Conservation (phyloP, 2,113 vertebrate species). For the Nannobrachium achirus region DNA sequence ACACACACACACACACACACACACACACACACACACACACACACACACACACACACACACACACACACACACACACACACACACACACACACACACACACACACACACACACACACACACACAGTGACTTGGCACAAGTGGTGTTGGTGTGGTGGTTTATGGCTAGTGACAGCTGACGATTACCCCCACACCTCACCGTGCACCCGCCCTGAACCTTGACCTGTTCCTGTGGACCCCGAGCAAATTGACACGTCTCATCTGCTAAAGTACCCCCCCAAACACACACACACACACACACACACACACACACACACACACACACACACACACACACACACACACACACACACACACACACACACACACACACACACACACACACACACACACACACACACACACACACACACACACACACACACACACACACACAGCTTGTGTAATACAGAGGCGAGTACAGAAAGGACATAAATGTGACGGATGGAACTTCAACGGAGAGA, state of each 20-base stretch:
- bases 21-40: background rate
- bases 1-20: background rate
- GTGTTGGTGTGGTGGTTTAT: slow-evolving; percentile 62
- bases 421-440: no score
- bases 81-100: background rate
- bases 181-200: no score
- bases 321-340: slow-evolving; percentile 4
- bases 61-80: slow-evolving; percentile 6
- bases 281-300: slow-evolving; percentile 24
- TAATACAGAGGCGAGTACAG: no score
- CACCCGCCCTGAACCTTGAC: slow-evolving; percentile 60
- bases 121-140: background rate
- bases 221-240: slow-evolving; percentile 49
- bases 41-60: background rate
- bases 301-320: slow-evolving; percentile 18
- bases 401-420: background rate
- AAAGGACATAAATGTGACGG: no score
- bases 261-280: slow-evolving; percentile 49
- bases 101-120: slow-evolving; percentile 1
- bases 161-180: slow-evolving; percentile 75
- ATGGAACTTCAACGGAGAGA: background rate
- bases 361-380: background rate
- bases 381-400: slow-evolving; percentile 3
- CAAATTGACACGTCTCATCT: slow-evolving; percentile 73
- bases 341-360: slow-evolving; percentile 19